Base-by-base conservation (phyloP, 2,888 invertebrate genomes). In the Acleris holmiana region DNA sequence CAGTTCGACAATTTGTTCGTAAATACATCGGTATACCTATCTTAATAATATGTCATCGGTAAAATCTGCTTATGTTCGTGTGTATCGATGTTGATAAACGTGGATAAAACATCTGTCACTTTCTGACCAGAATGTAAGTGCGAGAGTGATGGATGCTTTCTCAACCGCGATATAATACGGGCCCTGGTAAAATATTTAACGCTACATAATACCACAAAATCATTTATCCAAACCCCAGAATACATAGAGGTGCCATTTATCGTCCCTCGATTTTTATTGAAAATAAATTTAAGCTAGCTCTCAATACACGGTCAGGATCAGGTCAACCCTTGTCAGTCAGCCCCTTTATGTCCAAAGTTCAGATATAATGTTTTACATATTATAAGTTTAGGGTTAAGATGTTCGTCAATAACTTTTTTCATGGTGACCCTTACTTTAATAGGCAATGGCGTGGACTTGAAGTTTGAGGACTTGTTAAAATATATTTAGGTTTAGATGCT, bases 331-430 rank as follows among this genome's bases (percentile, higher is more conserved):
- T 51, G 48, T 64, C 64, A 64, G 25, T 44, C 7, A 35, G 47
- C 48, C 58, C 46, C 19, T 49, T 41, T 59, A 54, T 59, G 64
- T 54, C 49, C 48, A 54, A 54, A 59, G 48, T 49, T 44, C 53
- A 41, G 59, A 64, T 64, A 64, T 64, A 41, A 64, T 64, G 54
- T 53, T 59, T 58, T 49, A 64, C 64, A 59, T 58, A 54, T 64
- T 61, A 62, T 56, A 58, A 64, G 54, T 48, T 25, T 17, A 25
- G 40, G 57, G 64, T 58, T 51, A 47, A 47, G 58, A 53, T 53
- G 25, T 47, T 48, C 57, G 57, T 40, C 41, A 19, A 57, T 54
- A 47, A 53, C 46, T 41, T 54, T 54, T 41, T 15, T 56, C 44
- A 44, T 10, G 18, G 40, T 13, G 40, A 41, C 15, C 17, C 1